Evolutionary conservation across 30 jellyfish, hydroid and myxozoan genomes (phyloP).

Genomic region (Morbakka virulenta): DNA sequence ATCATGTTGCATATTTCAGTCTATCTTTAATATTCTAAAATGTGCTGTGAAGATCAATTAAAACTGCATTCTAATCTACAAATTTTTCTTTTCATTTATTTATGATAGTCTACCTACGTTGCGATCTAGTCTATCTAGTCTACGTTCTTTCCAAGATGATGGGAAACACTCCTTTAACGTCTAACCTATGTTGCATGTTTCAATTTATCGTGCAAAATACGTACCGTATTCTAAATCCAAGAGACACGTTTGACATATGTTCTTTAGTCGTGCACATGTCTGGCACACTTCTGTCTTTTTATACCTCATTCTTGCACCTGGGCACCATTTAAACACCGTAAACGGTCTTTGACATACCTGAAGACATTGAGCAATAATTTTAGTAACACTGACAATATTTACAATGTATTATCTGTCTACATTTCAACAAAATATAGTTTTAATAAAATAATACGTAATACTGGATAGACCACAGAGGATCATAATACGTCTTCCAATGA

Average conservation of each 20-base stretch:
- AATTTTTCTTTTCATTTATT: no score
- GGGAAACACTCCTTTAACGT: not conserved
- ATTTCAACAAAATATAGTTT: not conserved
- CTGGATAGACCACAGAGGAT: no score
- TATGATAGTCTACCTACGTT: no score
- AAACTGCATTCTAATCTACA: no score
- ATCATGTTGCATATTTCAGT: no score
- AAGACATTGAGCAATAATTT: no score
- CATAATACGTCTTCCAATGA: no score
- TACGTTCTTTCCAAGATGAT: not conserved
- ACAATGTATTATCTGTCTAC: not conserved
- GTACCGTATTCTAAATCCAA: constrained; percentile 94
- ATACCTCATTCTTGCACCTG: constrained; percentile 97
- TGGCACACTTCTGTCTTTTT: constrained; percentile 94
- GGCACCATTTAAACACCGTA: constrained; percentile 97
- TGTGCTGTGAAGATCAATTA: no score
- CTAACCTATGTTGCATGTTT: not conserved
- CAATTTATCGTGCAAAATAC: not conserved
- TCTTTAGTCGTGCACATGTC: constrained; percentile 87
- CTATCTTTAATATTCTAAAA: no score
- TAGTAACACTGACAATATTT: no score
- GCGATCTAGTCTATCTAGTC: not conserved
- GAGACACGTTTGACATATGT: constrained; percentile 95
- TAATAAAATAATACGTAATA: no score
- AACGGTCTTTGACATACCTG: constrained; percentile 95